Conservation (phyloP, 2,797 vertebrate species). For the Oreortyx pictus region DNA sequence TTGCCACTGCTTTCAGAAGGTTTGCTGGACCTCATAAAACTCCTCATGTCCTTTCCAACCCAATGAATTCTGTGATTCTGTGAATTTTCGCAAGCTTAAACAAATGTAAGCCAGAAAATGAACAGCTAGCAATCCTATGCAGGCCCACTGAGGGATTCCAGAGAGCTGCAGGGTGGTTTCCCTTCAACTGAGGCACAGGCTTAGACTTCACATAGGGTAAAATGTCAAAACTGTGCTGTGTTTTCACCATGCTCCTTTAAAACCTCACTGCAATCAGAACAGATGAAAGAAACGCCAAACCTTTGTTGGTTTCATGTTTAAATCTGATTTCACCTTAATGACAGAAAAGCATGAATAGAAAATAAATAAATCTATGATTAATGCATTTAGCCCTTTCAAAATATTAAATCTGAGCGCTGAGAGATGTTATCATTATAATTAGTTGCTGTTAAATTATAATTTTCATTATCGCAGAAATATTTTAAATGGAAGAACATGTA, state of each 20-base stretch:
- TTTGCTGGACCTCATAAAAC: background rate
- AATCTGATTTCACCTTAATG: constrained; percentile 45
- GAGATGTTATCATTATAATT: constrained; percentile 48
- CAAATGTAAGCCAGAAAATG: background rate
- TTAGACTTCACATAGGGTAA: background rate
- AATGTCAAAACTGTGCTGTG: background rate
- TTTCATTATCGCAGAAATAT: constrained; percentile 46
- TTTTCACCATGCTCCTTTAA: background rate
- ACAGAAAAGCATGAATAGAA: constrained; percentile 21
- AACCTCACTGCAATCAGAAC: background rate
- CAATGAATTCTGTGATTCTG: background rate
- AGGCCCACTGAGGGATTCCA: background rate
- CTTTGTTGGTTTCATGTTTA: background rate
- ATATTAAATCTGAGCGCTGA: background rate
- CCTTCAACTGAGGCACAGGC: background rate
- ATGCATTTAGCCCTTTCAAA: constrained; percentile 31
- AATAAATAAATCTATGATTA: constrained; percentile 20
- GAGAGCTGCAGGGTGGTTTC: background rate
- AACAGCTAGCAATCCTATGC: background rate
- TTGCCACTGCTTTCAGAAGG: background rate
- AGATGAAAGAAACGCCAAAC: constrained; percentile 7
- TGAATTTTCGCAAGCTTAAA: background rate
- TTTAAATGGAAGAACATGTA: constrained; percentile 9
- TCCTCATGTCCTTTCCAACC: background rate
- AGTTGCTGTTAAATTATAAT: constrained; percentile 31